Evolutionary conservation across 2,113 vertebrate species (phyloP), one percentile per base, ranked within the genome.

Genomic region (Guaruba guarouba): DNA sequence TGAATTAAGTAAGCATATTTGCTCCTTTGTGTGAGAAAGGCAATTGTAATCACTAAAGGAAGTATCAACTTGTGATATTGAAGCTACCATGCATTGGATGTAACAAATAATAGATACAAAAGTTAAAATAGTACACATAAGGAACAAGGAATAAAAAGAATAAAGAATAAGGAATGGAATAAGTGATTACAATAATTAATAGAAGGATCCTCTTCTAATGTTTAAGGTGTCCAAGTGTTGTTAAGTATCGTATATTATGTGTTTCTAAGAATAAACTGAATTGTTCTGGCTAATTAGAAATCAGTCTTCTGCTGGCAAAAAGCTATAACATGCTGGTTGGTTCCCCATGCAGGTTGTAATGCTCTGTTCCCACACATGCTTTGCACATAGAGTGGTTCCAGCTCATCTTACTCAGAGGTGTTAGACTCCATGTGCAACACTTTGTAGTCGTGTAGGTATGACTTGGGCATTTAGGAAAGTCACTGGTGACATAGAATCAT

Each of bases 331-430:
- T 29, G 17, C 24, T 89, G 17, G 11, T n/a, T 57, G 31, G 2
- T 9, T 61, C 20, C 29, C 37, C 8, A 4, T 28, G 17, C 11
- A 17, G 28, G 18, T 44, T 7, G 0, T 52, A 67, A 20, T 66
- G 35, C 37, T 63, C 31, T 7, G 1, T 25, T 92, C 43, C 13
- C 1, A 0, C 33, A 31, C 19, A 22, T 0, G 0, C 9, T 13
- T 73, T 71, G 46, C 31, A 41, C n/a, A 49, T 7, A 0, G 0
- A 70, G 13, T 1, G 1, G 10, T 85, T 27, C 17, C 19, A 62
- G 28, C 17, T 55, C 7, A 1, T 55, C 28, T 24, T 22, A 13
- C 8, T 17, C 31, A 46, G 25, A 44, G 46, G 1, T 41, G 15
- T 6, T 81, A 10, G 33, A 48, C 18, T 52, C n/a, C 7, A 4